Conservation (phyloP, 2,888 invertebrate species). For the Unio delphinus region DNA sequence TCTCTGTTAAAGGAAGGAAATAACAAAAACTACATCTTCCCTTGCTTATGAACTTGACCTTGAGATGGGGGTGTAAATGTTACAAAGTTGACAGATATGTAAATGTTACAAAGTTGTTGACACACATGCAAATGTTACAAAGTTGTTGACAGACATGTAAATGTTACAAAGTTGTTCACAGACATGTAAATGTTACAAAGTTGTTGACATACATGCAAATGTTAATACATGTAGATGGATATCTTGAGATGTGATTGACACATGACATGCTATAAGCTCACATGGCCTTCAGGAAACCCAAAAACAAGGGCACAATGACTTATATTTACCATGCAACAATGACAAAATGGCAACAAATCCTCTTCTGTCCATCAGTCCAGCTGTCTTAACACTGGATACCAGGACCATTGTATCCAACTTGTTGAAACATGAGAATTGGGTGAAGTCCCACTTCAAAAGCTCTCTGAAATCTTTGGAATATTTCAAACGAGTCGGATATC, state of each 20-base stretch:
- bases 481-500: constrained; percentile 46
- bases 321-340: constrained; percentile 37
- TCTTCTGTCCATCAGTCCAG: constrained; percentile 44
- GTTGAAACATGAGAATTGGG: constrained; percentile 57
- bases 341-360: constrained; percentile 55
- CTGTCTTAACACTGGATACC: constrained; percentile 52
- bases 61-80: background rate
- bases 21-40: too few relatives aligned
- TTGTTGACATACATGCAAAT: background rate
- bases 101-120: too few relatives aligned
- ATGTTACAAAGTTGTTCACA: too few relatives aligned
- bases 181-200: too few relatives aligned
- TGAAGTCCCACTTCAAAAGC: constrained; percentile 50
- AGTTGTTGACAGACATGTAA: too few relatives aligned
- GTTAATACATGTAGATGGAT: background rate
- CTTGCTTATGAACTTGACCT: constrained; percentile 1
- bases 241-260: background rate
- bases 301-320: background rate
- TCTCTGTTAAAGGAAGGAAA: too few relatives aligned
- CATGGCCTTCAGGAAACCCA: background rate
- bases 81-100: too few relatives aligned
- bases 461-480: constrained; percentile 46
- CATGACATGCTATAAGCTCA: background rate
- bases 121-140: too few relatives aligned
- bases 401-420: constrained; percentile 49